Conservation (phyloP, 2,888 invertebrate genomes). For the Sesamia inferens region DNA sequence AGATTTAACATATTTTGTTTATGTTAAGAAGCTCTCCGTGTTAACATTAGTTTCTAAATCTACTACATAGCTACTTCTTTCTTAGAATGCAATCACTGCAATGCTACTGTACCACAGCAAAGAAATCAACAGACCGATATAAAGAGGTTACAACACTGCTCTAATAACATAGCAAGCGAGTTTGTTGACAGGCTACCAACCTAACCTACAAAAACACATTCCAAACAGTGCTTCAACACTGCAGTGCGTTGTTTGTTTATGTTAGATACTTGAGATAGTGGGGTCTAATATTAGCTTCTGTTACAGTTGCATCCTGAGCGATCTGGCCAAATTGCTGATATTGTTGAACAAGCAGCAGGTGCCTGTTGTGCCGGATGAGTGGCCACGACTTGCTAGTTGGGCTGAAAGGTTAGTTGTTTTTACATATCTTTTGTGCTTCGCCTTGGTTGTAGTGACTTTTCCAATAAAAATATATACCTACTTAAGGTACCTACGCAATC, state of each 20-base stretch:
- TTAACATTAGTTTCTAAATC: slow-evolving; percentile 17
- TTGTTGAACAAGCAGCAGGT: slow-evolving; percentile 94
- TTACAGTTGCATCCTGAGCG: slow-evolving; percentile 90
- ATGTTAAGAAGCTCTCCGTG: background rate
- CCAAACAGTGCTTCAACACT: slow-evolving; percentile 46
- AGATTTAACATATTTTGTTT: background rate
- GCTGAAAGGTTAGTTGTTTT: slow-evolving; percentile 91
- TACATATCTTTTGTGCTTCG: slow-evolving; percentile 6
- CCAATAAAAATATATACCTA: background rate
- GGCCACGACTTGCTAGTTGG: slow-evolving; percentile 95
- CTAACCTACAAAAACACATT: slow-evolving; percentile 57
- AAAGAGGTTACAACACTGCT: slow-evolving; percentile 50
- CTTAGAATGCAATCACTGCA: slow-evolving; percentile 26
- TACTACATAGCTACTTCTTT: slow-evolving; percentile 3
- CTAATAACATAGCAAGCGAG: slow-evolving; percentile 46
- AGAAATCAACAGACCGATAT: slow-evolving; percentile 27
- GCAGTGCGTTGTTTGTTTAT: slow-evolving; percentile 64
- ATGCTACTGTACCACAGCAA: slow-evolving; percentile 9
- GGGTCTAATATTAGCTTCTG: slow-evolving; percentile 62
- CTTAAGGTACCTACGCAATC: background rate
- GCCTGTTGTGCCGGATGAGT: slow-evolving; percentile 94
- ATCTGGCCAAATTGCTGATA: slow-evolving; percentile 95
- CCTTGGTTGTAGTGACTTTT: background rate
- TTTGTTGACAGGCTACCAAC: slow-evolving; percentile 53
- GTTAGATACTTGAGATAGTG: slow-evolving; percentile 56